These are phyloP conservation scores for Carettochelys insculpta DNA, from an alignment of 2,113 vertebrate species.

Conservation along the genomic window DNA sequence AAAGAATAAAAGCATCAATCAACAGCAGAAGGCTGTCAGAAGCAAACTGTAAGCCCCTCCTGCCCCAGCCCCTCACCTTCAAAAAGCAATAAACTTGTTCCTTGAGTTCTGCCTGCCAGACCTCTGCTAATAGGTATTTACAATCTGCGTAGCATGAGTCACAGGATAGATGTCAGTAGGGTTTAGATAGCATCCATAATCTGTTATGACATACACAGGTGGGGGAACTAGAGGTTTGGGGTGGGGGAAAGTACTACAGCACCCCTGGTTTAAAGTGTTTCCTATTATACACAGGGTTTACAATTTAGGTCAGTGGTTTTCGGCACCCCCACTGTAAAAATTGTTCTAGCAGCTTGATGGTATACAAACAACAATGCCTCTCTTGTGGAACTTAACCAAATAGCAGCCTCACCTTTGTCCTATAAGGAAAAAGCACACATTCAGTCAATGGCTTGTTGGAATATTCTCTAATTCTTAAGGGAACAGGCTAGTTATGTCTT, in stretches of 20 bases:
- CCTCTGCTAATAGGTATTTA: background rate
- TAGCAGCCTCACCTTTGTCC: background rate
- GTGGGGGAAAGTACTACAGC: no score
- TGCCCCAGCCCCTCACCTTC: background rate
- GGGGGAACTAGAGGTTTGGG: no score
- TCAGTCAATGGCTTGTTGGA: background rate
- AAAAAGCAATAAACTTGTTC: background rate
- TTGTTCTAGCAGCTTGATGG: no score
- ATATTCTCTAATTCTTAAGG: slow-evolving; percentile 42
- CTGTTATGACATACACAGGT: no score
- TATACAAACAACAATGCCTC: background rate
- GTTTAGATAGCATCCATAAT: background rate
- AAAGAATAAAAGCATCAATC: background rate
- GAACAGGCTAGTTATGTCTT: background rate
- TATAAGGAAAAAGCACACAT: background rate
- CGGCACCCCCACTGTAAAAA: no score
- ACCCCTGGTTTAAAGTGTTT: no score
- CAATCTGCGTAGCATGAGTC: background rate
- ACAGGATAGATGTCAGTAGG: background rate
- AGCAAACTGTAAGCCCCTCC: background rate
- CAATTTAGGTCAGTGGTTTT: no score
- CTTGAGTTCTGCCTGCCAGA: slow-evolving; percentile 18
- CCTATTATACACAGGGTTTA: no score
- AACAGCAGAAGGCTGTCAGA: background rate
- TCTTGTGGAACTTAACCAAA: background rate